Conservation (phyloP, 2,113 vertebrate genomes). For the Hippocampus barbouri region DNA sequence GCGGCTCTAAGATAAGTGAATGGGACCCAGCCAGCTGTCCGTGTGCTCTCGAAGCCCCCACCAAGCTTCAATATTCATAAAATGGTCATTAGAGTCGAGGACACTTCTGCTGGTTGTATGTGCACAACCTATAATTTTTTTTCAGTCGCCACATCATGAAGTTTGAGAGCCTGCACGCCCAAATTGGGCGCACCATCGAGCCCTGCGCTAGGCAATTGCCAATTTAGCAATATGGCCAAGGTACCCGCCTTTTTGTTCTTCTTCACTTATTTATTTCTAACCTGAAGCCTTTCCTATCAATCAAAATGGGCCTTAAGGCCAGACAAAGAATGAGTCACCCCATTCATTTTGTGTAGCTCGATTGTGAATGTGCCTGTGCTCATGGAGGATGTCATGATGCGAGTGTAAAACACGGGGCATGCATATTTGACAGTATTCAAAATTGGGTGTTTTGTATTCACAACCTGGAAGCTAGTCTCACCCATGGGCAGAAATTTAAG, state of each 20-base stretch:
- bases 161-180: too few relatives aligned
- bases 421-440: neutral
- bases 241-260: constrained; percentile 27
- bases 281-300: constrained; percentile 50
- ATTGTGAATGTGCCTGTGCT: constrained; percentile 6
- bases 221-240: constrained; percentile 43
- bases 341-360: constrained; percentile 35
- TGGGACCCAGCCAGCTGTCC: too few relatives aligned
- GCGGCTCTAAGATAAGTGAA: too few relatives aligned
- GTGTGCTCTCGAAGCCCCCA: too few relatives aligned
- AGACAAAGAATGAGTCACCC: constrained; percentile 52
- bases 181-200: too few relatives aligned
- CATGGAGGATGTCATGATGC: neutral
- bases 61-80: too few relatives aligned
- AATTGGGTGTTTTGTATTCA: constrained; percentile 19
- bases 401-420: neutral
- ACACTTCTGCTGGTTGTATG: too few relatives aligned
- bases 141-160: too few relatives aligned
- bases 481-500: constrained; percentile 30
- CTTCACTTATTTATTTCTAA: constrained; percentile 42
- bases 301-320: constrained; percentile 55
- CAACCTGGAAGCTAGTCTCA: constrained; percentile 34
- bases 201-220: too few relatives aligned
- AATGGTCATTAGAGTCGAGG: too few relatives aligned
- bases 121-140: too few relatives aligned